Evolutionary conservation across 1,140 invertebrate genomes (phyloP).

Genomic region (Schmidtea mediterranea): DNA sequence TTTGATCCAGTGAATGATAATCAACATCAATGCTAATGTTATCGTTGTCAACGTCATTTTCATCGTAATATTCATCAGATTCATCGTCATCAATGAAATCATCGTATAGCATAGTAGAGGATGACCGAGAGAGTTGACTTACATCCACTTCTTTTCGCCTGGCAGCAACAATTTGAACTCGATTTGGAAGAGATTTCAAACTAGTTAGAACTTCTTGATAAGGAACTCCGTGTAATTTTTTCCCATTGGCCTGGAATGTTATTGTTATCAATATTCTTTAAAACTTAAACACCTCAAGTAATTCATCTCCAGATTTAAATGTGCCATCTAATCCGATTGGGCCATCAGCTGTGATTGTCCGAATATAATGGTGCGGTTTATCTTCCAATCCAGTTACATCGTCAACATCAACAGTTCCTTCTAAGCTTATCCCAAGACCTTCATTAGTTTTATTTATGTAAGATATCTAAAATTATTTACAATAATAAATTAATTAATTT

Average conservation of each 20-base stretch:
- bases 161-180: conserved; percentile 71
- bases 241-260: conserved; percentile 57
- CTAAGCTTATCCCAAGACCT: conserved; percentile 71
- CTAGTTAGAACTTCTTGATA: conserved; percentile 80
- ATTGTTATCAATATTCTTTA: too few relatives aligned
- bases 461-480: too few relatives aligned
- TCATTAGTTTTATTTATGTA: too few relatives aligned
- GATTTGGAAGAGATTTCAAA: conserved; percentile 70
- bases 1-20: too few relatives aligned
- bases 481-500: too few relatives aligned
- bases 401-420: conserved; percentile 46
- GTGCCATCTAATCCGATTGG: conserved; percentile 59
- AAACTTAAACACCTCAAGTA: conserved; percentile 43
- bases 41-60: neutral
- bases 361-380: conserved; percentile 33
- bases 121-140: too few relatives aligned
- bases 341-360: conserved; percentile 62
- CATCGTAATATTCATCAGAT: neutral
- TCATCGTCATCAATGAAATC: neutral
- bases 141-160: neutral
- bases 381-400: conserved; percentile 44
- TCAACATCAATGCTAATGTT: conserved; percentile 10
- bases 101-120: neutral
- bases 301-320: conserved; percentile 58
- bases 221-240: conserved; percentile 66